phyloP scores from a whole-genome alignment of 2,888 invertebrate genomes.

The Mythimna vitellina region DNA sequence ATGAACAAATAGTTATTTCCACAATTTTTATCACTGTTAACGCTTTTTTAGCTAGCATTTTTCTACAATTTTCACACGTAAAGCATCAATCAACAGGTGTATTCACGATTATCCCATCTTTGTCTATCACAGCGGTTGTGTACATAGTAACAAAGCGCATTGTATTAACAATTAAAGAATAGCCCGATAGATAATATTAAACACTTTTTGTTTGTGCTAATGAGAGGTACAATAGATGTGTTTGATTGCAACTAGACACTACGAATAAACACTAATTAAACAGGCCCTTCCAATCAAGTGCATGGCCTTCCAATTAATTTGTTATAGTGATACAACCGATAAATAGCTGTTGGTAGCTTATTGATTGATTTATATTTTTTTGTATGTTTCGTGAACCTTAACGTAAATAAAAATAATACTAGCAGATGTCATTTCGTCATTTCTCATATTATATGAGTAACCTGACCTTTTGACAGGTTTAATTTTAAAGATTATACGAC shows the following conservation, averaged over 20 bases:
- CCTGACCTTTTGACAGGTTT: background rate
- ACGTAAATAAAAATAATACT: background rate
- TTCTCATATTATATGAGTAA: background rate
- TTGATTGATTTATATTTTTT: slow-evolving; percentile 44
- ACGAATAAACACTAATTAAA: slow-evolving; percentile 60
- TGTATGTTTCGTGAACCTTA: slow-evolving; percentile 1
- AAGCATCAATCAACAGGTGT: slow-evolving; percentile 10
- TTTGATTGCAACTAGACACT: slow-evolving; percentile 58
- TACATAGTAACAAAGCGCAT: slow-evolving; percentile 76
- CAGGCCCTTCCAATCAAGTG: slow-evolving; percentile 50
- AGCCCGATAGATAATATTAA: slow-evolving; percentile 77
- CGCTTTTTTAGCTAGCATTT: background rate
- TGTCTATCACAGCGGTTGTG: slow-evolving; percentile 47
- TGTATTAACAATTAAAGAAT: slow-evolving; percentile 79
- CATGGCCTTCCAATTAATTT: slow-evolving; percentile 54
- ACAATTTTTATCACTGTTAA: background rate
- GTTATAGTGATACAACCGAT: slow-evolving; percentile 35
- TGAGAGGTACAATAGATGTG: slow-evolving; percentile 69
- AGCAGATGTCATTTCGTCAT: background rate
- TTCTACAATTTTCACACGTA: slow-evolving; percentile 9
- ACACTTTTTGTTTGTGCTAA: slow-evolving; percentile 74
- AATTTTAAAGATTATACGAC: background rate
- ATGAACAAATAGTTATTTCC: too few species aligned
- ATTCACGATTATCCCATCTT: slow-evolving; percentile 52
- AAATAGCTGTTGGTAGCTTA: slow-evolving; percentile 39